These are phyloP conservation scores for Bombus superbus DNA, from an alignment of 1,140 invertebrate genomes.

Conservation along the genomic window DNA sequence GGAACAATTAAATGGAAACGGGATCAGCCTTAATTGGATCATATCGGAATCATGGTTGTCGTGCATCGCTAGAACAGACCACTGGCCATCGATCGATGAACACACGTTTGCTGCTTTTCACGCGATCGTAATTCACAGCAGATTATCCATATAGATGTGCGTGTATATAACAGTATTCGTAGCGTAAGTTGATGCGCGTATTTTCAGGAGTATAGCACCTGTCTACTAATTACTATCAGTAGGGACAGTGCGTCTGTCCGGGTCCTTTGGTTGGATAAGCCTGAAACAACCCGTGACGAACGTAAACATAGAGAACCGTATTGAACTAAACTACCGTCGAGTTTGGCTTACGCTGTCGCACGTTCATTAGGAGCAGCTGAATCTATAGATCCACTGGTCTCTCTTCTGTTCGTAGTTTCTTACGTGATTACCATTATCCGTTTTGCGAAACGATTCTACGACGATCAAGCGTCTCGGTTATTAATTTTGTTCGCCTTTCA, in stretches of 20 bases:
- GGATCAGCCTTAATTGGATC: constrained; percentile 28
- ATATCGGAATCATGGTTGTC: constrained; percentile 16
- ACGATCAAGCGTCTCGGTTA: background rate
- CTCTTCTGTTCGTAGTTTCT: too few relatives aligned
- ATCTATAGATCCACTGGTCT: background rate
- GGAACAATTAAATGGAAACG: constrained; percentile 7
- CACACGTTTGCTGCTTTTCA: constrained; percentile 30
- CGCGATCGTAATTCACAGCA: constrained; percentile 11
- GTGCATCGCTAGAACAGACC: background rate
- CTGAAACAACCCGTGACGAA: constrained; percentile 9
- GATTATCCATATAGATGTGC: too few relatives aligned
- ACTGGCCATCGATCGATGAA: background rate
- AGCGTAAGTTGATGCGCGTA: background rate
- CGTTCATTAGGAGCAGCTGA: background rate
- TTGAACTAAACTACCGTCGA: constrained; percentile 14
- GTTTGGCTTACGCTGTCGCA: constrained; percentile 3
- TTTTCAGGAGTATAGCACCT: constrained; percentile 6
- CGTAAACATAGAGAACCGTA: constrained; percentile 29
- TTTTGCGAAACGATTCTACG: background rate
- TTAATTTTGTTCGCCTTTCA: background rate
- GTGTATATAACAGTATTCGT: background rate
- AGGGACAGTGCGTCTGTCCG: constrained; percentile 13
- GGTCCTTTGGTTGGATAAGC: constrained; percentile 14
- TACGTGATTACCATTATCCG: too few relatives aligned
- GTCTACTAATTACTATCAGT: constrained; percentile 32